phyloP scores from a whole-genome alignment of 2,888 invertebrate species.

The Tuberolachnus salignus region DNA sequence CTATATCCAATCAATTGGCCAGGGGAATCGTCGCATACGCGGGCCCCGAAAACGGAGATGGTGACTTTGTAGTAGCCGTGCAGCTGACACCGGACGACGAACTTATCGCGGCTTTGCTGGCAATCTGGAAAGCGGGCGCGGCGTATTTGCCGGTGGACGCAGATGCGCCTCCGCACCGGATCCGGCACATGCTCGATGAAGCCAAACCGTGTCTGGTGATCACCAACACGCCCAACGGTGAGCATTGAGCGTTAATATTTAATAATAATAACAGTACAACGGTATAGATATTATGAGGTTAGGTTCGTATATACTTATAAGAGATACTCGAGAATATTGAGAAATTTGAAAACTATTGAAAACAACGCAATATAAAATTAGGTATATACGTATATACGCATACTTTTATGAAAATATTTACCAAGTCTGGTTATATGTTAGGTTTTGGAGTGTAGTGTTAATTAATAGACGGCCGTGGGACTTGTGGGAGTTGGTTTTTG shows the following conservation, averaged over 20 bases:
- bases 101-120: constrained; percentile 72
- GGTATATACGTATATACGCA: too few species aligned
- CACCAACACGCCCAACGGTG: constrained; percentile 70
- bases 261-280: too few species aligned
- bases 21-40: constrained; percentile 43
- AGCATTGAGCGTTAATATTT: constrained; percentile 55
- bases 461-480: too few species aligned
- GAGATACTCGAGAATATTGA: too few species aligned
- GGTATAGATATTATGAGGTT: too few species aligned
- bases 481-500: too few species aligned
- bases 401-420: too few species aligned
- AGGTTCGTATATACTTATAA: too few species aligned
- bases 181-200: constrained; percentile 78
- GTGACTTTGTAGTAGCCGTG: constrained; percentile 77
- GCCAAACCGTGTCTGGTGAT: constrained; percentile 74
- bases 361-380: too few species aligned
- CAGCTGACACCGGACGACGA: constrained; percentile 79
- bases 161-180: constrained; percentile 72
- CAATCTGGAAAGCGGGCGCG: constrained; percentile 81
- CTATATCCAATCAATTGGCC: constrained; percentile 56
- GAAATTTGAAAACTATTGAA: too few species aligned
- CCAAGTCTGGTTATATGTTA: too few species aligned
- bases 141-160: constrained; percentile 85
- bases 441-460: too few species aligned
- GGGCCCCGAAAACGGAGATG: constrained; percentile 67